Percentiles rank a stretch among this genome's conserved stretches.
These are phyloP conservation scores for Ceratosolen fusciceps DNA, from an alignment of 1,140 invertebrate genomes.

Conservation along the genomic window DNA sequence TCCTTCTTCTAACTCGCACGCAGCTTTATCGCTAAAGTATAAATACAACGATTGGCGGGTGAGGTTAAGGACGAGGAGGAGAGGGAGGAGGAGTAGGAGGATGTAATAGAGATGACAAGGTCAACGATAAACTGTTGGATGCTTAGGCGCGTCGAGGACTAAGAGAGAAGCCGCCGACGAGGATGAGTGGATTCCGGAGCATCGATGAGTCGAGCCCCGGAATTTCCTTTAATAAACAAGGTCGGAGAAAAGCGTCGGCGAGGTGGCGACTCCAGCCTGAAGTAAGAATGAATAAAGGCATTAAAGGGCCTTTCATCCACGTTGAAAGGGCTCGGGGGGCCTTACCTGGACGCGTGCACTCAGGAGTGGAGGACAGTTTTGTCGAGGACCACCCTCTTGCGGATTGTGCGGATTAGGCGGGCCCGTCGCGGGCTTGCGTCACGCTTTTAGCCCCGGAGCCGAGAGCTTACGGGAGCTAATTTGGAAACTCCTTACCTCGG, in stretches of 20 bases:
- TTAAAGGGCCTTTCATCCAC: background rate
- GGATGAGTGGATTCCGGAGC: slow-evolving; percentile 41
- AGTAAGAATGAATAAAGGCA: background rate
- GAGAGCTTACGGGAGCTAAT: slow-evolving; percentile 3
- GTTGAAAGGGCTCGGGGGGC: background rate
- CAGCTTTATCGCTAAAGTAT: too few relatives aligned
- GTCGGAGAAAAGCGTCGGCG: background rate
- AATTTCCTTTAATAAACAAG: slow-evolving; percentile 36
- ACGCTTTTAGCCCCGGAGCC: background rate
- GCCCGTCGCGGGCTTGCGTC: slow-evolving; percentile 1
- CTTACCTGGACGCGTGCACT: background rate
- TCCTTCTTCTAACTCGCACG: too few relatives aligned
- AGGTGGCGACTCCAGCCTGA: background rate
- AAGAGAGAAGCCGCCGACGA: too few relatives aligned
- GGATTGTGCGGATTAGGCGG: slow-evolving; percentile 21
- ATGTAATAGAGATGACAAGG: too few relatives aligned
- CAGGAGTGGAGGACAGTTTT: background rate
- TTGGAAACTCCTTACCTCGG: slow-evolving; percentile 12
- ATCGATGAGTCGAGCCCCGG: background rate
- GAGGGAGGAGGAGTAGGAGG: too few relatives aligned
- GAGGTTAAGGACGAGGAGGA: too few relatives aligned
- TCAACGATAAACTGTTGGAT: background rate
- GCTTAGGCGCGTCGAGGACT: background rate
- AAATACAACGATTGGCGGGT: too few relatives aligned
- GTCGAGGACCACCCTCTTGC: slow-evolving; percentile 31